A percentile compares a stretch with the other conserved stretches of the same genome.
Conservation (phyloP, 1,140 invertebrate genomes). For the Whitmania pigra region DNA sequence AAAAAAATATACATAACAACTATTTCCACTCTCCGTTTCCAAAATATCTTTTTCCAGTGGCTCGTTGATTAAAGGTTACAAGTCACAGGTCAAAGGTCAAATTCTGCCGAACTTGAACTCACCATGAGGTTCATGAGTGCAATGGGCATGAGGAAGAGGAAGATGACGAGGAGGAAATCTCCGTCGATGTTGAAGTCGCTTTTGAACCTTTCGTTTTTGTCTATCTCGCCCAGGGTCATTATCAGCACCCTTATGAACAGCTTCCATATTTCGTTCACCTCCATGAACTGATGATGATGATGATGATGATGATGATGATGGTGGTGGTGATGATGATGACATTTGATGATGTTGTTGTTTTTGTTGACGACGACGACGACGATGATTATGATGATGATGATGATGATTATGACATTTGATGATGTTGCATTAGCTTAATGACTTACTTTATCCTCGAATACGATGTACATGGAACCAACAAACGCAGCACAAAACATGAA, state of each 20-base stretch:
- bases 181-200: conserved; percentile 28
- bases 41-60: too few relatives aligned
- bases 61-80: too few relatives aligned
- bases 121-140: conserved; percentile 36
- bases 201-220: conserved; percentile 14
- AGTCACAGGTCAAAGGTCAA: too few relatives aligned
- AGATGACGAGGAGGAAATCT: conserved; percentile 29
- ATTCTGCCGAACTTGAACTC: not conserved
- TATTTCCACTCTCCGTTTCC: not conserved
- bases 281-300: conserved; percentile 2
- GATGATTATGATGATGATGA: not conserved
- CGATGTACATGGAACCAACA: conserved; percentile 24
- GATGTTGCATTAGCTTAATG: not conserved
- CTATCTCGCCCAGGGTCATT: conserved; percentile 35
- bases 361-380: not conserved
- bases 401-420: not conserved
- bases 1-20: not conserved
- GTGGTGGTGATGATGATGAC: not conserved
- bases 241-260: conserved; percentile 25
- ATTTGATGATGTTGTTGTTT: not conserved
- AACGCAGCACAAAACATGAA: conserved; percentile 24
- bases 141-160: conserved; percentile 32
- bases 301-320: not conserved
- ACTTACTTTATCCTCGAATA: conserved; percentile 18
- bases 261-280: conserved; percentile 3